Base-by-base conservation (phyloP, 2,888 invertebrate genomes). In the Andrena praecox region DNA sequence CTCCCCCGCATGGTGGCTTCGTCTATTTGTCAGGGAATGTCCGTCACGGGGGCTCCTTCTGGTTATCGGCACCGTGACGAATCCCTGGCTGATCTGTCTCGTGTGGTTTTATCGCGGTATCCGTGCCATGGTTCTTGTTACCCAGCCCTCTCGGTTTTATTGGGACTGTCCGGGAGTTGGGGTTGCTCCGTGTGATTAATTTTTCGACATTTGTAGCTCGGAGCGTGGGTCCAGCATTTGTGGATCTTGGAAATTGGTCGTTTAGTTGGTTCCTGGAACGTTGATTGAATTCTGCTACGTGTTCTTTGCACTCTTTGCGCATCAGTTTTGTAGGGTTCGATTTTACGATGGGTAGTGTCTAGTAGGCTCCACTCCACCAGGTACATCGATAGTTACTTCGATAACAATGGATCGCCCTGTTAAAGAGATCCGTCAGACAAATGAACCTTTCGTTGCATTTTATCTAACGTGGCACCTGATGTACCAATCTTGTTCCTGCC, bases 51-150 rank as follows among this genome's bases (percentile, higher is more conserved):
- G 62, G 69, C 66, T 73, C 70, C 73, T 27, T 16, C 63, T 31
- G 87, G 70, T 85, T 85, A 82, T 82, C 87, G 80, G 56, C 35
- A 64, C 85, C 79, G 80, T 87, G 85, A 87, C 87, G 82, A 87
- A 87, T 87, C 64, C 62, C 60, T 54, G 52, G 33, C 59, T 72
- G 82, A 84, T 83, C 76, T 77, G 72, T 70, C 68, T 56, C 24
- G 16, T 56, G 54, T 75, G 76, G 71, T 73, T 79, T 84, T 63
- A 82, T 84, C 80, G 20, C n/a, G 71, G 50, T 75, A 31, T 50
- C 42, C 29, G 42, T 29, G 16, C 54, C 42, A 5, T 27, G 42
- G 27, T 76, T 8, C 24, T 10, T 31, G 27, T 62, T 59, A 60
- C 56, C 56, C 56, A 24, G 60, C 59, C 54, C 50, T 24, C 35